phyloP scores from a whole-genome alignment of 2,888 invertebrate genomes.

The Pristionchus japonicus region DNA sequence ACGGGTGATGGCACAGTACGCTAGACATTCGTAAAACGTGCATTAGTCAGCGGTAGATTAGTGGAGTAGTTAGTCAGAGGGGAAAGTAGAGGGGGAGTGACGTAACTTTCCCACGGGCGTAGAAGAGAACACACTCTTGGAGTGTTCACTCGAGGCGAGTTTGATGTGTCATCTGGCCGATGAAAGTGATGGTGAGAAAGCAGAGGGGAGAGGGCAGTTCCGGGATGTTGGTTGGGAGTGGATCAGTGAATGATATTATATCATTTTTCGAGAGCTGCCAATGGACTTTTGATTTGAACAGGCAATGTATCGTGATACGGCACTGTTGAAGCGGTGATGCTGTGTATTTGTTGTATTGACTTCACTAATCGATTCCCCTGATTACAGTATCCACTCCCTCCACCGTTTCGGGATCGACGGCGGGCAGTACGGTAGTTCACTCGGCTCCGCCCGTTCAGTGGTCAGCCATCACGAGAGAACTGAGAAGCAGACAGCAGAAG shows the following conservation, averaged over 20 bases:
- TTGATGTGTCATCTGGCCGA: conserved; percentile 39
- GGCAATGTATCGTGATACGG: no score
- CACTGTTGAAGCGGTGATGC: no score
- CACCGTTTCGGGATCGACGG: not conserved
- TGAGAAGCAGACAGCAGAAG: conserved; percentile 65
- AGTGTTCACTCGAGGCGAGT: not conserved
- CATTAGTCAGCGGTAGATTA: conserved; percentile 26
- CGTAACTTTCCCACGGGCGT: conserved; percentile 26
- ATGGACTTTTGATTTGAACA: no score
- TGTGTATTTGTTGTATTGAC: not conserved
- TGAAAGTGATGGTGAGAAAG: not conserved
- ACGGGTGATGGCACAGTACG: not conserved
- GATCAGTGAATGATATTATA: not conserved
- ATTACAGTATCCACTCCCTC: conserved; percentile 15
- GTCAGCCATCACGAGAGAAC: conserved; percentile 64
- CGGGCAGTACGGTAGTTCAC: not conserved
- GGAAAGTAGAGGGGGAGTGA: not conserved
- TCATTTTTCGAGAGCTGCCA: not conserved
- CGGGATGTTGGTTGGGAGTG: not conserved
- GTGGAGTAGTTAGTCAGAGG: conserved; percentile 22
- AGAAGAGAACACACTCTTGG: not conserved
- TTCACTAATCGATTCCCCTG: not conserved
- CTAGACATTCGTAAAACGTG: not conserved
- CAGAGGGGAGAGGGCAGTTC: not conserved
- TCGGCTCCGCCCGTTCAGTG: conserved; percentile 51